Evolutionary conservation across 2,113 vertebrate species (phyloP), one percentile per base, ranked within the genome.

Genomic region (Megaleporinus macrocephalus): DNA sequence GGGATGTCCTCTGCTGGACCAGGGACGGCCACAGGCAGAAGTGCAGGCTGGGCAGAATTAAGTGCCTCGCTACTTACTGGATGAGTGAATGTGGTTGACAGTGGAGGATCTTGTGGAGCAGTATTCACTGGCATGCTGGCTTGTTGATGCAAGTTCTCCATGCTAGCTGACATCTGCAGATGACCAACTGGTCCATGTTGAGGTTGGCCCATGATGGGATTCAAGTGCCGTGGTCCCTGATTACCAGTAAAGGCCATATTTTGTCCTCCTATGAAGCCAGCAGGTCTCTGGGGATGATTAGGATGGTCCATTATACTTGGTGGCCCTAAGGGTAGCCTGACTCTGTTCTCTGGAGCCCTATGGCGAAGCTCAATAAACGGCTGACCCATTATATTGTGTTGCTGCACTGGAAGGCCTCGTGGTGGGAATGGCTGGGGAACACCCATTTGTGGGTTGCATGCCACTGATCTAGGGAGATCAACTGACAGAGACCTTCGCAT

Each of bases 281-380:
- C 59, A 22, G 84, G 91, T 65, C 92, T 92, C 0, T 91, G 94
- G 73, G 89, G 88, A 26, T 91, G 90, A 49, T 90, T 86, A 26
- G 91, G 65, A 22, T 91, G 80, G 16, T 96, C 95, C 27, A 93
- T 73, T 29, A 91, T 47, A 0, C n/a, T 79, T 89, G 51, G 0
- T 71, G 87, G 70, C 15, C 47, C 51, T 49, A 96, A 97, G 41
- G 96, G 93, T 75, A 95, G 86, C 69, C 95, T 90, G 0, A 96
- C 91, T 57, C 97, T 93, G 49, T 93, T 95, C 0, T 98, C 96
- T 0, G 97, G 96, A 59, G 94, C 84, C 22, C 96, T 92, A 81
- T 99, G 98, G 0, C 97, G 93, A 18, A 99, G 89, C 86, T 99
- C 98, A 0, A 99, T 99, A 84, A 97, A 99, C 0, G 97, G 96